phyloP scores from a whole-genome alignment of 2,113 vertebrate species.

The Oreochromis aureus region DNA sequence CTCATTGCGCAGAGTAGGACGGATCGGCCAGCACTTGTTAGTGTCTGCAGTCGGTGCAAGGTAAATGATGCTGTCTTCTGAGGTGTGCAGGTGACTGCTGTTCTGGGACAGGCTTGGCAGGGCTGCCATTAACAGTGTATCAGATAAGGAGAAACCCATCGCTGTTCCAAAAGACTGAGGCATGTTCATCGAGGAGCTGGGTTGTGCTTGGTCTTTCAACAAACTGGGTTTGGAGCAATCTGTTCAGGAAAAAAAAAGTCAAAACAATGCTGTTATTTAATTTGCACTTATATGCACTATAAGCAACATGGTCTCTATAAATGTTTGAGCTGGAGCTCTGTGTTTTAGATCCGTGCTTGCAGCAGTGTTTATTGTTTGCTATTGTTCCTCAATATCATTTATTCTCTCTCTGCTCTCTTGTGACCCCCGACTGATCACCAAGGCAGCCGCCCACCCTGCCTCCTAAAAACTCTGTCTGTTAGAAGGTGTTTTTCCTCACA shows the following conservation, averaged over 20 bases:
- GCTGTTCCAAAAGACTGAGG: slow-evolving; percentile 89
- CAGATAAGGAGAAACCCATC: slow-evolving; percentile 75
- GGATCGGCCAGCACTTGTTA: slow-evolving; percentile 88
- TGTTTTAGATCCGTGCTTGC: neutral
- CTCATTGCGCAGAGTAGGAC: slow-evolving; percentile 92
- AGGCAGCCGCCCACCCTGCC: neutral
- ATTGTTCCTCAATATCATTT: neutral
- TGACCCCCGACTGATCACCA: neutral
- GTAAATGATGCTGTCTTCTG: slow-evolving; percentile 65
- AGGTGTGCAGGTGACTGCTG: slow-evolving; percentile 18
- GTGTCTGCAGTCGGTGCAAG: slow-evolving; percentile 48
- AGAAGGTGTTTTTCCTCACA: neutral
- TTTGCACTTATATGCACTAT: neutral
- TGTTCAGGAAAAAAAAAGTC: slow-evolving; percentile 45
- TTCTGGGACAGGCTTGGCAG: slow-evolving; percentile 63
- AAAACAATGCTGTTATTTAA: neutral
- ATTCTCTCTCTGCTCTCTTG: neutral
- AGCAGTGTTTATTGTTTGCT: neutral
- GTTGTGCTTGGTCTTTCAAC: slow-evolving; percentile 68
- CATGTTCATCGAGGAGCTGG: slow-evolving; percentile 90
- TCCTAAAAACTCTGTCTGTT: neutral
- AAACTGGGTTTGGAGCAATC: slow-evolving; percentile 85
- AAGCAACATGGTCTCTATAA: slow-evolving; percentile 20
- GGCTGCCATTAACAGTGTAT: slow-evolving; percentile 65
- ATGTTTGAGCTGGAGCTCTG: slow-evolving; percentile 17